phyloP scores from a whole-genome alignment of 2,797 vertebrate species.

The Tapera naevia region DNA sequence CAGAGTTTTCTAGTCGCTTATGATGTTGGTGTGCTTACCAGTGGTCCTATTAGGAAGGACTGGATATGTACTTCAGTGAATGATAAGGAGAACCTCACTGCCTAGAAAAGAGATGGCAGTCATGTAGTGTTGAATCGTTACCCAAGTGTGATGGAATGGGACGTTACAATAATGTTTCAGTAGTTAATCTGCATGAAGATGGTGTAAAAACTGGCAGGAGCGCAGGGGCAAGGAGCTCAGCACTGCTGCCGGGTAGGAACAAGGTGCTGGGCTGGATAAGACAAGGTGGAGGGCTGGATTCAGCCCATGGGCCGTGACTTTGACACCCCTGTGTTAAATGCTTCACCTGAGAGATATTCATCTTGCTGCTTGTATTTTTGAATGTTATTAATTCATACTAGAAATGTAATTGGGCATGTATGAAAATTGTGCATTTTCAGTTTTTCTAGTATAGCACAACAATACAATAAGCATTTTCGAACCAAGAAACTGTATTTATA shows the following conservation, averaged over 20 bases:
- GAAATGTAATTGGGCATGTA: neutral
- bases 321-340: neutral
- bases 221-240: no score
- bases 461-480: neutral
- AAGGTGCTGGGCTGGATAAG: no score
- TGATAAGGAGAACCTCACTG: neutral
- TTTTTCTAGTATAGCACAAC: neutral
- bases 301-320: no score
- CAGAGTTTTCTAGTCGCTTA: neutral
- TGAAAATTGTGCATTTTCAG: neutral
- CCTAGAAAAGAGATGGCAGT: neutral
- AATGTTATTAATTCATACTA: neutral
- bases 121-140: neutral
- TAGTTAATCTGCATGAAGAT: neutral
- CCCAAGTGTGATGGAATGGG: neutral
- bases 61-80: neutral
- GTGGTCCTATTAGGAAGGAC: neutral
- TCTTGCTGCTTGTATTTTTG: neutral
- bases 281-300: no score
- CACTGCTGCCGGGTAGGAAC: no score
- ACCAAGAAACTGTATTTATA: neutral
- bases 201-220: neutral
- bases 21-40: accelerated
- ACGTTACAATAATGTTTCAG: neutral
- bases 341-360: neutral